A percentile compares a stretch with the other conserved stretches of the same genome.
phyloP scores from a whole-genome alignment of 64 coral and sea anemone genomes.

The Orbicella faveolata region DNA sequence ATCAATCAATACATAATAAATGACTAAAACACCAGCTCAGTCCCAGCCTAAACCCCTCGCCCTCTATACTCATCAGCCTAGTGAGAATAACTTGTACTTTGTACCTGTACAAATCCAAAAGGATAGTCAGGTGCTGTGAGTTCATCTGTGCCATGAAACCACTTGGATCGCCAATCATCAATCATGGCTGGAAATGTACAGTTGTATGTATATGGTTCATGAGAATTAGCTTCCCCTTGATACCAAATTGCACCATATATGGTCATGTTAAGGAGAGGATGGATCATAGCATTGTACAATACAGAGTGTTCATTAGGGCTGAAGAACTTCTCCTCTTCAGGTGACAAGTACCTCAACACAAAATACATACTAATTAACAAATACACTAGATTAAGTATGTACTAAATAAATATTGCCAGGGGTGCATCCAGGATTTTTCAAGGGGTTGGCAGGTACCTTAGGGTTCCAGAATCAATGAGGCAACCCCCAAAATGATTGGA shows the following conservation, averaged over 20 bases:
- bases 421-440: too few species aligned
- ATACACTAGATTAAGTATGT: background rate
- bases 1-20: too few species aligned
- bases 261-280: conserved; percentile 96
- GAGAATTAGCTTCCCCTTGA: conserved; percentile 84
- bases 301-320: conserved; percentile 54
- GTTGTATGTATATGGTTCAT: conserved; percentile 70
- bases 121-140: conserved; percentile 82
- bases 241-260: conserved; percentile 99
- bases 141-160: conserved; percentile 69
- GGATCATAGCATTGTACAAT: conserved; percentile 94
- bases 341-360: conserved; percentile 10
- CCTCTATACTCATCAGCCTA: too few species aligned
- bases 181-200: conserved; percentile 99
- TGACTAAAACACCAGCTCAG: too few species aligned
- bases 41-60: too few species aligned
- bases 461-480: too few species aligned
- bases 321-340: background rate
- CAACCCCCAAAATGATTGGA: too few species aligned
- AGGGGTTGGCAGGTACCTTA: too few species aligned
- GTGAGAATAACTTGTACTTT: background rate
- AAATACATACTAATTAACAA: background rate
- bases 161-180: conserved; percentile 94
- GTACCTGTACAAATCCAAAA: conserved; percentile 98
- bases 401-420: background rate